Evolutionary conservation across 2,113 vertebrate genomes (phyloP).

Genomic region (Proterorhinus semilunaris): DNA sequence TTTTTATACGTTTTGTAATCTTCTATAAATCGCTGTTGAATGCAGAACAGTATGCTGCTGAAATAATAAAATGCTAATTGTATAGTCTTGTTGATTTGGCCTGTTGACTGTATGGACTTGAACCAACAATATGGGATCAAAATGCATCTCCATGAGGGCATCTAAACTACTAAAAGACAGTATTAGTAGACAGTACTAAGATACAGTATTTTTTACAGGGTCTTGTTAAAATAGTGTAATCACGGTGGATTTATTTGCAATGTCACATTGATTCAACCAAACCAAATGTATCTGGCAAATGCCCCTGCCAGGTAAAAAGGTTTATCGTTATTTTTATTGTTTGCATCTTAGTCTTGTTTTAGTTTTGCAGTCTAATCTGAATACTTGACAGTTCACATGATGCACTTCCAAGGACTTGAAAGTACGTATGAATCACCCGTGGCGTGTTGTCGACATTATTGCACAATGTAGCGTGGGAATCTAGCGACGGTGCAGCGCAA

Average conservation of each 20-base stretch:
- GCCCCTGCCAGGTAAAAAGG: no score
- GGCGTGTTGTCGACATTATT: constrained; percentile 42
- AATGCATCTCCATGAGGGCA: background rate
- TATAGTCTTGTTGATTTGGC: background rate
- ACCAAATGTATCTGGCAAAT: no score
- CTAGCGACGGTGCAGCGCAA: constrained; percentile 27
- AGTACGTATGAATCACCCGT: background rate
- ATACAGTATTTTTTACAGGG: no score
- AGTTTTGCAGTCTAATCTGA: no score
- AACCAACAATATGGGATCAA: background rate
- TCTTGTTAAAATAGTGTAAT: no score
- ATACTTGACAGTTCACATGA: no score
- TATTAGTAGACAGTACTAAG: no score
- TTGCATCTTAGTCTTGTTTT: no score
- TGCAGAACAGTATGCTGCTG: background rate
- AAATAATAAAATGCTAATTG: background rate
- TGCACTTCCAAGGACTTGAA: background rate
- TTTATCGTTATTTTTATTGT: no score
- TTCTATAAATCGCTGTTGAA: background rate
- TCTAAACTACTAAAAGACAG: no score
- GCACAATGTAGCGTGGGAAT: constrained; percentile 69
- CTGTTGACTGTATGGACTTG: background rate
- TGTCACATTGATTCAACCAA: no score
- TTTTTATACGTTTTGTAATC: background rate
- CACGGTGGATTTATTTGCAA: no score